Base-by-base conservation (phyloP, 2,797 vertebrate species). In the Cetoscarus ocellatus region DNA sequence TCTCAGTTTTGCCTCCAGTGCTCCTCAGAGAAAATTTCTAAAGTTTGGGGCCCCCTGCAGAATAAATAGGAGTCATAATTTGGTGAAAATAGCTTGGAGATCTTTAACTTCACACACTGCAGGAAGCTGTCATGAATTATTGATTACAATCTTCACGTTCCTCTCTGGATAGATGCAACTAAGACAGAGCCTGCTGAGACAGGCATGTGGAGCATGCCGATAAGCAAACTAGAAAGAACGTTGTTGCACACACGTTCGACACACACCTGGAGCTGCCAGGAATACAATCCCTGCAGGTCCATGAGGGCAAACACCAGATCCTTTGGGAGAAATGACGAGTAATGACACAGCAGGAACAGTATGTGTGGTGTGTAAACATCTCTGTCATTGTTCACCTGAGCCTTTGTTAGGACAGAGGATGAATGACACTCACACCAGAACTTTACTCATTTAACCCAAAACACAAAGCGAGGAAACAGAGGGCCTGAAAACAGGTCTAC, bases 361-460 rank as follows among this genome's bases (percentile, higher is more conserved):
- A 43, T 18, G 34, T 0, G 10, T 66, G 65, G 54, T 44, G 66
- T 15, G 79, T 67, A 54, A 79, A 85, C 83, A 73, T 49, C 14
- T 0, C 55, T 35, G 27, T 76, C 60, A 79, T 88, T 91, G 90
- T 90, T 77, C 14, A 34, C 63, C 27, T 0, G 48, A 61, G 61
- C 75, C 17, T 84, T 86, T 91, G 86, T 90, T 75, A 66, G 36
- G 50, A 58, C 69, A 53, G 35, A 50, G 56, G 42, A n/a, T 81
- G 64, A 86, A 84, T 80, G 80, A 59, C 43, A 73, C 58, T 73
- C 64, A 8, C 44, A 80, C 90, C 81, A 92, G 90, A 92, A 92
- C 84, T 83, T 90, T 90, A 70, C 87, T 73, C 84, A 83, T 89
- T 87, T 82, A 81, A 8, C 39, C 63, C 35, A 49, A 62, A 79